Conservation (phyloP, 1,140 invertebrate genomes). For the Physella acuta region DNA sequence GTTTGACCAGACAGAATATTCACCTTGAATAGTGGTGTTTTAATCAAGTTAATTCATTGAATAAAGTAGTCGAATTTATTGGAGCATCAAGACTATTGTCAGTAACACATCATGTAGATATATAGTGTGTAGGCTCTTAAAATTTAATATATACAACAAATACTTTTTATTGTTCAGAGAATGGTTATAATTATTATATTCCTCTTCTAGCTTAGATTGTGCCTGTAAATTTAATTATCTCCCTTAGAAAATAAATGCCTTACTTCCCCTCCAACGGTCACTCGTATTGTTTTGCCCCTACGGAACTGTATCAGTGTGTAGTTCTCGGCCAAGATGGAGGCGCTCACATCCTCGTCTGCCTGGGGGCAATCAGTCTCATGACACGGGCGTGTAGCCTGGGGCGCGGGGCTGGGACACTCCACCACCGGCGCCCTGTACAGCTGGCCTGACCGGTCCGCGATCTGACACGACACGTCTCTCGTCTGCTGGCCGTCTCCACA, state of each 20-base stretch:
- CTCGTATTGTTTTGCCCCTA: constrained; percentile 4
- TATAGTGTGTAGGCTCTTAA: not conserved
- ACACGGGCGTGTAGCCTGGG: constrained; percentile 2
- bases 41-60: no score
- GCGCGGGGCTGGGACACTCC: constrained; percentile 1
- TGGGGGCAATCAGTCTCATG: constrained; percentile 1
- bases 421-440: not conserved
- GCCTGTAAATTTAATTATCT: no score
- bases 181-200: not conserved
- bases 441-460: not conserved
- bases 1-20: constrained; percentile 31
- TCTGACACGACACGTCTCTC: not conserved
- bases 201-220: not conserved
- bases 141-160: not conserved
- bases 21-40: no score
- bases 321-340: constrained; percentile 13
- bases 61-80: not conserved
- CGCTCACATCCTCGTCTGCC: not conserved
- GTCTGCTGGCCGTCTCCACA: constrained; percentile 9
- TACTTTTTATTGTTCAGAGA: not conserved
- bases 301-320: constrained; percentile 8
- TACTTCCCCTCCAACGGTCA: constrained; percentile 12
- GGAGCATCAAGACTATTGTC: not conserved
- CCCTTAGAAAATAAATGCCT: no score
- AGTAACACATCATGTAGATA: not conserved